phyloP scores from a whole-genome alignment of 2,888 invertebrate species.

The Steinernema carpocapsae region DNA sequence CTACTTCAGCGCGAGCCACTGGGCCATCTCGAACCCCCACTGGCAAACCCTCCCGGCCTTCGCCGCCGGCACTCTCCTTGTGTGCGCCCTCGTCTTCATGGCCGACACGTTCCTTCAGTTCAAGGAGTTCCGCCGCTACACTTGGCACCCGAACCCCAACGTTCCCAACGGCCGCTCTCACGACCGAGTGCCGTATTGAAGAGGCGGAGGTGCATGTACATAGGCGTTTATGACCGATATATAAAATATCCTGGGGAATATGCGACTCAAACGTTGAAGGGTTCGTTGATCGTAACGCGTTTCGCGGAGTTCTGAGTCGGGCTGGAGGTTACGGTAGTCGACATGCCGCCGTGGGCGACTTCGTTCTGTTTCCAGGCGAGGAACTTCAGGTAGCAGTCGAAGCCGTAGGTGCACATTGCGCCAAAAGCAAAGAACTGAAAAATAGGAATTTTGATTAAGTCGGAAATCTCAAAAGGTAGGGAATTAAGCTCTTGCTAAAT shows the following conservation, averaged over 20 bases:
- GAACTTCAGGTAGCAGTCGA: slow-evolving; percentile 82
- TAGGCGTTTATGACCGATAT: slow-evolving; percentile 24
- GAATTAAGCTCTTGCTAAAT: too few species aligned
- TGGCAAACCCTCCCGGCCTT: slow-evolving; percentile 58
- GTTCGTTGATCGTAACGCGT: slow-evolving; percentile 16
- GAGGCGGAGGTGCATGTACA: not conserved
- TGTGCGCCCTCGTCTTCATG: slow-evolving; percentile 29
- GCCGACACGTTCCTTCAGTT: slow-evolving; percentile 37
- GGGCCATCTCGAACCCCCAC: slow-evolving; percentile 57
- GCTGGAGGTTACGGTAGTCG: not conserved
- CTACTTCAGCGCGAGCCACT: slow-evolving; percentile 55
- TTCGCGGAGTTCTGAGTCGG: not conserved
- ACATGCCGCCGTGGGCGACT: slow-evolving; percentile 47
- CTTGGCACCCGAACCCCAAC: slow-evolving; percentile 30
- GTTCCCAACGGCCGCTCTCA: slow-evolving; percentile 22
- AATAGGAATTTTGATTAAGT: slow-evolving; percentile 22
- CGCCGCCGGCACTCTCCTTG: slow-evolving; percentile 49
- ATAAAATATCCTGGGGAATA: not conserved
- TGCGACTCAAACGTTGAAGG: slow-evolving; percentile 1
- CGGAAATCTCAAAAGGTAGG: too few species aligned
- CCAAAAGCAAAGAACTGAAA: slow-evolving; percentile 85
- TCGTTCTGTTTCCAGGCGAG: slow-evolving; percentile 72
- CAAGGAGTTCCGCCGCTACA: slow-evolving; percentile 22
- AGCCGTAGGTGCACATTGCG: slow-evolving; percentile 80
- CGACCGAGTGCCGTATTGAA: not conserved